These are phyloP conservation scores for Paraescarpia echinospica DNA, from an alignment of 1,140 invertebrate genomes.

Conservation along the genomic window DNA sequence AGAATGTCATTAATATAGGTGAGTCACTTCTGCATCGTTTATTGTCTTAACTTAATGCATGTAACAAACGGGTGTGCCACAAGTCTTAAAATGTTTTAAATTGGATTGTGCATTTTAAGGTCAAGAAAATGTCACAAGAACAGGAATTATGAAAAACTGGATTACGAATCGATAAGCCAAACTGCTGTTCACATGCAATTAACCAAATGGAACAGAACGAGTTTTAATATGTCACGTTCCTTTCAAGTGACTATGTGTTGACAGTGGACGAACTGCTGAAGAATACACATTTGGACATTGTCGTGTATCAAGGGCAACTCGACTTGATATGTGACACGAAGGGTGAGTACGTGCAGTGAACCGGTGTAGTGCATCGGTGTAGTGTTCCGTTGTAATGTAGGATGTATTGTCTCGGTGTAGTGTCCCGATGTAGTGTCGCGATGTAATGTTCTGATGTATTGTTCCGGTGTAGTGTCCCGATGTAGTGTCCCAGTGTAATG, in stretches of 20 bases:
- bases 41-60: neutral
- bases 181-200: neutral
- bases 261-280: constrained; percentile 24
- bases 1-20: constrained; percentile 75
- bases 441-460: no score
- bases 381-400: no score
- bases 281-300: constrained; percentile 21
- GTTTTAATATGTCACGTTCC: neutral
- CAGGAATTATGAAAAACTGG: no score
- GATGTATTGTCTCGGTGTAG: no score
- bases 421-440: no score
- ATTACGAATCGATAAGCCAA: neutral
- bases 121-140: no score
- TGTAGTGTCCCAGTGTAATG: no score
- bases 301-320: constrained; percentile 29
- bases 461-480: no score
- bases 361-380: neutral
- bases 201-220: neutral
- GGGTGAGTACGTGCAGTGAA: constrained; percentile 16
- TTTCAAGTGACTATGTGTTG: constrained; percentile 4
- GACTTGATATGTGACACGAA: constrained; percentile 30
- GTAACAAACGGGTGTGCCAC: no score
- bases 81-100: no score
- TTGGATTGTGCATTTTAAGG: no score
- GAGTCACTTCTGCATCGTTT: constrained; percentile 56